Conservation (phyloP, 2,113 vertebrate genomes). For the Nycticryphes semicollaris region DNA sequence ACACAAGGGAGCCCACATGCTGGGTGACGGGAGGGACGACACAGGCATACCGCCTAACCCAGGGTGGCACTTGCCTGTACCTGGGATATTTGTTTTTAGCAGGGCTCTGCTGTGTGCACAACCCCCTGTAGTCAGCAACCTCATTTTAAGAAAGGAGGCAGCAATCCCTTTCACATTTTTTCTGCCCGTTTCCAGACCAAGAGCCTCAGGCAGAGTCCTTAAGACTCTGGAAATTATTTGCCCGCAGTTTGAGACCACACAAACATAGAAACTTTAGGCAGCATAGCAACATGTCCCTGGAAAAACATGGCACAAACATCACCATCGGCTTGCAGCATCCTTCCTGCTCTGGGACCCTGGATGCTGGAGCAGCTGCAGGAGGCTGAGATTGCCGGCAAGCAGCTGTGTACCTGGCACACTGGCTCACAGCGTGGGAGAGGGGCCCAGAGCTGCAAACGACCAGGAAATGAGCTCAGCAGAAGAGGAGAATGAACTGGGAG, state of each 20-base stretch:
- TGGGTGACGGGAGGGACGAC: rapidly evolving
- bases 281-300: neutral
- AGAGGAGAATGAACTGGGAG: neutral
- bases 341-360: neutral
- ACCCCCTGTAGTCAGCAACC: rapidly evolving
- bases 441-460: neutral
- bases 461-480: conserved; percentile 11
- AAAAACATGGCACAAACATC: neutral
- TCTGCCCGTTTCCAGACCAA: neutral
- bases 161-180: neutral
- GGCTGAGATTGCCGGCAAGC: neutral
- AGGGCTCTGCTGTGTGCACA: rapidly evolving
- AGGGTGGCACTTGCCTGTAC: neutral
- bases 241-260: neutral
- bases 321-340: neutral
- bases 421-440: neutral
- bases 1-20: neutral
- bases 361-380: neutral
- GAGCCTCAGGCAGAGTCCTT: neutral
- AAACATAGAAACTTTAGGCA: rapidly evolving
- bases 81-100: neutral
- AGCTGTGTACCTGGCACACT: neutral
- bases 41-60: neutral
- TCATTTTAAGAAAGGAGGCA: neutral
- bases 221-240: neutral